Evolutionary conservation across 2,888 invertebrate species (phyloP), one percentile per base, ranked within the genome.

Genomic region (Antheraea yamamai): DNA sequence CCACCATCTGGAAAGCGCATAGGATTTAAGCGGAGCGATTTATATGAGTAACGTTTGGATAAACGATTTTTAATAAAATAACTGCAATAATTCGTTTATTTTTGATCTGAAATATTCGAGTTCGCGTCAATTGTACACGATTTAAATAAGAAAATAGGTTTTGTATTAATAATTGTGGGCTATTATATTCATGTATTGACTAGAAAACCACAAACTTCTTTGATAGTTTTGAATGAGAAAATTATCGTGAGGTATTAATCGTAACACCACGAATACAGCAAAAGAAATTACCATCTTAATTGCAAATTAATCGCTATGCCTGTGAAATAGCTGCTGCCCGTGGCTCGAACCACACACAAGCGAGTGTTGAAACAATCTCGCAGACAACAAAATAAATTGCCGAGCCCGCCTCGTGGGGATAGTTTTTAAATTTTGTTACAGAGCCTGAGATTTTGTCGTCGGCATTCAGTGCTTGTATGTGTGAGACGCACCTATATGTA

Each of bases 351-450:
- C 68, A 73, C 58, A 76, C 71, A 35, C 73, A 74, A 77, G 78
- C 80, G 77, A 78, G 79, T 79, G 82, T 78, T 82, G 85, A 86
- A 88, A 89, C 90, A 90, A 90, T 89, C 89, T 85, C 87, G 85
- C 79, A 85, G 86, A 87, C 87, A 88, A 88, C 89, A 85, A 88
- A 89, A 90, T 90, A 89, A 88, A 91, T 90, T 85, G 88, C 77
- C 80, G 85, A 80, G 81, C 84, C 84, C 81, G 83, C 81, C 87
- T 84, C 87, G 79, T 80, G 86, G 86, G 91, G 87, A 92, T 92
- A 92, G 92, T 92, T 92, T 92, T 92, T 91, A 91, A 92, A 92
- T 92, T 90, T 91, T 87, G 91, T 92, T 92, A 92, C 85, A 83
- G 81, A 81, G 85, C 84, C 84, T 85, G 82, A 81, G 81, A 79